phyloP scores from a whole-genome alignment of 2,888 invertebrate genomes.

The Papilio gigon region DNA sequence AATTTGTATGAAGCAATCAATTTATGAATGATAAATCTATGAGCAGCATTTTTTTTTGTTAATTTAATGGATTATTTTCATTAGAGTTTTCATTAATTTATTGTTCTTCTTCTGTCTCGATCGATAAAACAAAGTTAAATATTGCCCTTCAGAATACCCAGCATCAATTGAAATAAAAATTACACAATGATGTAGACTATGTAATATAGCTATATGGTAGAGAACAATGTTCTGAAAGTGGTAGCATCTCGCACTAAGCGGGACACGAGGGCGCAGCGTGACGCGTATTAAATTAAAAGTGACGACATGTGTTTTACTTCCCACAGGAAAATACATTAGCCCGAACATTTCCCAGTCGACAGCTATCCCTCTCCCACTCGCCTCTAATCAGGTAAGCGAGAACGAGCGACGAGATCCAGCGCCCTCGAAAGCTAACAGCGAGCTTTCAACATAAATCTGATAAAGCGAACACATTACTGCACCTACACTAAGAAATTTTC shows the following conservation, averaged over 20 bases:
- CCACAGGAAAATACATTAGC: constrained; percentile 82
- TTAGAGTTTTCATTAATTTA: too few relatives aligned
- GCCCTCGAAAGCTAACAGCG: constrained; percentile 76
- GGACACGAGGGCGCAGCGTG: constrained; percentile 76
- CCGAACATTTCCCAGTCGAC: constrained; percentile 72
- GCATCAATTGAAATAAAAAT: too few relatives aligned
- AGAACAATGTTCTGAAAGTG: constrained; percentile 38
- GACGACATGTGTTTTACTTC: constrained; percentile 82
- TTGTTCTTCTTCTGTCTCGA: too few relatives aligned
- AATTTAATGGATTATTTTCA: too few relatives aligned
- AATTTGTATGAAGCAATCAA: too few relatives aligned
- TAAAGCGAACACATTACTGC: constrained; percentile 79
- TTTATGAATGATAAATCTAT: too few relatives aligned
- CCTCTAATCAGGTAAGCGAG: constrained; percentile 42
- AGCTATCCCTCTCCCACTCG: constrained; percentile 58
- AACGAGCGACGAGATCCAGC: constrained; percentile 62
- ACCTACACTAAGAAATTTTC: constrained; percentile 79
- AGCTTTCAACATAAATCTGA: constrained; percentile 82
- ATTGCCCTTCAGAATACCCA: too few relatives aligned
- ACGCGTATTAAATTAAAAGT: constrained; percentile 82
- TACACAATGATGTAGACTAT: not conserved
- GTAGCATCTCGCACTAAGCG: constrained; percentile 51
- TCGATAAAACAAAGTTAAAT: too few relatives aligned
- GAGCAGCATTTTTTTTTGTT: too few relatives aligned
- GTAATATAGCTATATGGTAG: constrained; percentile 1